Percentiles rank a stretch among this genome's conserved stretches.
Conservation (phyloP, 2,113 vertebrate species). For the Heptranchias perlo region DNA sequence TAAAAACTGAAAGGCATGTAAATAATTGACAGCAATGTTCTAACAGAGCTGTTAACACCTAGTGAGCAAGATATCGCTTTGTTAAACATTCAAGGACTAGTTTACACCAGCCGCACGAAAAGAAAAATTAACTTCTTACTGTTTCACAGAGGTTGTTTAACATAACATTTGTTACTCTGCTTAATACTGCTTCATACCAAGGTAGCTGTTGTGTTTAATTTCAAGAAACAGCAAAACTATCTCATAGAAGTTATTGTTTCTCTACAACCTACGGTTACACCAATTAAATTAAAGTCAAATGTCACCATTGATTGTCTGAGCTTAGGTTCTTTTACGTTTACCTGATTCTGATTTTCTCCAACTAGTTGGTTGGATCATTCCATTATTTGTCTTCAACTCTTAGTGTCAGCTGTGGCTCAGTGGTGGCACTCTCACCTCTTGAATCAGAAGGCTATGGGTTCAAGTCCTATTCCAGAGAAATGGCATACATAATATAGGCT, state of each 20-base stretch:
- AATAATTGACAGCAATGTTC: slow-evolving; percentile 29
- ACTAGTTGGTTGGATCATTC: background rate
- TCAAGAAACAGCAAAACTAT: background rate
- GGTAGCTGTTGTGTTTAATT: background rate
- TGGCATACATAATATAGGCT: background rate
- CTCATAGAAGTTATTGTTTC: background rate
- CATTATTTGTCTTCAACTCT: background rate
- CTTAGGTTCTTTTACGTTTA: background rate
- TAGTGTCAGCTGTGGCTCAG: background rate
- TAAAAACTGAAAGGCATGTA: slow-evolving; percentile 2
- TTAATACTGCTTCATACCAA: background rate
- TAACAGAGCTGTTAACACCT: slow-evolving; percentile 24
- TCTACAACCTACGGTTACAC: background rate
- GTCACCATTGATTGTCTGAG: background rate
- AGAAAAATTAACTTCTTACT: slow-evolving; percentile 15
- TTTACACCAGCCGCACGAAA: background rate
- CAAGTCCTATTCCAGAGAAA: background rate
- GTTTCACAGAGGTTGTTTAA: background rate
- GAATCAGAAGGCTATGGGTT: background rate
- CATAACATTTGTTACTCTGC: background rate
- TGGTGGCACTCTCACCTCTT: background rate
- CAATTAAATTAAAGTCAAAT: background rate
- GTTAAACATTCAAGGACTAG: slow-evolving; percentile 26
- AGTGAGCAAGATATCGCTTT: background rate
- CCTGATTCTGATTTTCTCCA: background rate